Evolutionary conservation across 2,113 vertebrate genomes (phyloP).

Genomic region (Tamias sibiricus): DNA sequence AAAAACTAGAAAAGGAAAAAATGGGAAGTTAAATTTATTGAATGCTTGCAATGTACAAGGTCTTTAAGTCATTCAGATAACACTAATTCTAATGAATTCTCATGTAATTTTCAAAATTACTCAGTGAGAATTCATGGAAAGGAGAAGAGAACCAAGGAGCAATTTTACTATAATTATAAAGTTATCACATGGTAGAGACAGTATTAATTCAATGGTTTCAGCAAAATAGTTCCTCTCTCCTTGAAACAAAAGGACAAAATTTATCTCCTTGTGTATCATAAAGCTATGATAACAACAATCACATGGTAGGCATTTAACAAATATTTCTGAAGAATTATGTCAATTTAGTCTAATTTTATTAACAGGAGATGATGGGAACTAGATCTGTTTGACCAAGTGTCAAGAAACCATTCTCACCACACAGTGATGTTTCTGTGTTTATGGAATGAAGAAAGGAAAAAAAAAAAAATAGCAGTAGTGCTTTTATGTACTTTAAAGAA

Average conservation of each 20-base stretch:
- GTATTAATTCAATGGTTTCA: not conserved
- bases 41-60: not conserved
- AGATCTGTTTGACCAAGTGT: not conserved
- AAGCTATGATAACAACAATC: not conserved
- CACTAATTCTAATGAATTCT: not conserved
- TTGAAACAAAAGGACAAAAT: not conserved
- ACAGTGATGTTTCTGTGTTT: not conserved
- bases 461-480: not conserved
- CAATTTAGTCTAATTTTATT: conserved; percentile 25
- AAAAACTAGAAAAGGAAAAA: not conserved
- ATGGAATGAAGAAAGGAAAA: conserved; percentile 18
- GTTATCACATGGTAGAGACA: not conserved
- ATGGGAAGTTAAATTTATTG: not conserved
- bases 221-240: not conserved
- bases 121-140: not conserved
- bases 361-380: not conserved
- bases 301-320: not conserved
- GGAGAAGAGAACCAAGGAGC: not conserved
- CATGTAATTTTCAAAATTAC: not conserved
- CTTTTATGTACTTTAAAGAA: conserved; percentile 20
- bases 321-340: not conserved
- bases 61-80: not conserved
- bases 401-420: conserved; percentile 18
- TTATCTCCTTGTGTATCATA: not conserved
- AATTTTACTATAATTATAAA: not conserved